phyloP scores from a whole-genome alignment of 2,888 invertebrate species.

The Drosophila mimetica region DNA sequence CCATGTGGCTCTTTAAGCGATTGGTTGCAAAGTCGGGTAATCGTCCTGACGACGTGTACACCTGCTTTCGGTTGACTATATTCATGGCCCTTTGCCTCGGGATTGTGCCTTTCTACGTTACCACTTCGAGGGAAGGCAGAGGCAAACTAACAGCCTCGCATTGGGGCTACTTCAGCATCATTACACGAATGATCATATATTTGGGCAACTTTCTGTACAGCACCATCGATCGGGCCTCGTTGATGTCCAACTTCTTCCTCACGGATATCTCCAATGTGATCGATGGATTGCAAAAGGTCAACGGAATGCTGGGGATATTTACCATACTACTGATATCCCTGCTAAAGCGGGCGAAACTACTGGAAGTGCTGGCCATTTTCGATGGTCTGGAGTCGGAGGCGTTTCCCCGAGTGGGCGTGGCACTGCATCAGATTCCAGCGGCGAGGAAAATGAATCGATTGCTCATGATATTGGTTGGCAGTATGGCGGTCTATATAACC shows the following conservation, averaged over 20 bases:
- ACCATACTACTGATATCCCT: slow-evolving; percentile 57
- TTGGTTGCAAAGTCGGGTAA: slow-evolving; percentile 31
- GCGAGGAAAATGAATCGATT: slow-evolving; percentile 47
- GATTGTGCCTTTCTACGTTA: slow-evolving; percentile 68
- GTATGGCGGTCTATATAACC: slow-evolving; percentile 49
- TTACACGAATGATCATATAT: slow-evolving; percentile 58
- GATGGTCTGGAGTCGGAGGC: slow-evolving; percentile 61
- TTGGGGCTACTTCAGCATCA: slow-evolving; percentile 58
- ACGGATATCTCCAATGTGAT: slow-evolving; percentile 70
- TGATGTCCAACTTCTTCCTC: slow-evolving; percentile 70
- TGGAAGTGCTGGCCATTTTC: slow-evolving; percentile 47
- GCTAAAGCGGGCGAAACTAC: slow-evolving; percentile 45
- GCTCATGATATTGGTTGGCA: slow-evolving; percentile 37
- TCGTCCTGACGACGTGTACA: slow-evolving; percentile 73
- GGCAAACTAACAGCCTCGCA: slow-evolving; percentile 34
- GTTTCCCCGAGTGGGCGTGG: slow-evolving; percentile 66
- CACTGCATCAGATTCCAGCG: slow-evolving; percentile 55
- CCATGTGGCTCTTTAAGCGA: slow-evolving; percentile 54
- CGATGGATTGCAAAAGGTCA: slow-evolving; percentile 71
- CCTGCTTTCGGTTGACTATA: slow-evolving; percentile 66
- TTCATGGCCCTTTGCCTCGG: slow-evolving; percentile 63
- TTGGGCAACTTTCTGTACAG: slow-evolving; percentile 50
- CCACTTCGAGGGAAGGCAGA: slow-evolving; percentile 12
- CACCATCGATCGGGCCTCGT: slow-evolving; percentile 42
- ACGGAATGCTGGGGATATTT: slow-evolving; percentile 69